Base-by-base conservation (phyloP, 2,888 invertebrate genomes). In the Perithous albicinctus region DNA sequence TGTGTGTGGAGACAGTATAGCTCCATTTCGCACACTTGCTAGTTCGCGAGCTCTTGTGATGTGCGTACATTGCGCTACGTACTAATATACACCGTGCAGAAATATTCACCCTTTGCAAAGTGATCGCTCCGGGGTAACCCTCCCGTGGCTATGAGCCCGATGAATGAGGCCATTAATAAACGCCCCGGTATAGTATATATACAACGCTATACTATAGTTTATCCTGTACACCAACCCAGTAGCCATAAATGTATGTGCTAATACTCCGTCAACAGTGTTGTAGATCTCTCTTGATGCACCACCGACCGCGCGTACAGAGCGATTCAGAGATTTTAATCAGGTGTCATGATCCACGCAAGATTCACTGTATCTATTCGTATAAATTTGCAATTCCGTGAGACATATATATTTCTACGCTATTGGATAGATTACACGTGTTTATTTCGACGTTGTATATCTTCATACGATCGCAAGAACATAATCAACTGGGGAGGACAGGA, bases 101-200 rank as follows among this genome's bases (percentile, higher is more conserved):
- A 83, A 85, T 84, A 82, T 78, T 78, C 82, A 85, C 85, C 82
- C 81, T 78, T 82, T 80, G 78, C 74, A 67, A 82, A 82, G 63
- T 80, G 83, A 74, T 80, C 80, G 78, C 84, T 80, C 61, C 75
- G 74, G 81, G 82, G 80, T 80, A 76, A 80, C 78, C 79, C 82
- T 82, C 79, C 84, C 48, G 78, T 77, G 63, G 82, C 82, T 82
- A 84, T 72, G 82, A 82, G 75, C 66, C 72, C 82, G 78, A 82
- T 82, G 82, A 82, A 82, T 84, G 81, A 78, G 84, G 82, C 82
- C 82, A 84, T 80, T 82, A 84, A 84, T 78, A 74, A 82, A 77
- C 80, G 76, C 80, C 81, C 81, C 73, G 70, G 73, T 79, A 69
- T 70, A 72, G 18, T 69, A 38, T 48, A 63, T 63, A n/a, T n/a